Base-by-base conservation (phyloP, 2,888 invertebrate species). In the Enchytraeus crypticus region DNA sequence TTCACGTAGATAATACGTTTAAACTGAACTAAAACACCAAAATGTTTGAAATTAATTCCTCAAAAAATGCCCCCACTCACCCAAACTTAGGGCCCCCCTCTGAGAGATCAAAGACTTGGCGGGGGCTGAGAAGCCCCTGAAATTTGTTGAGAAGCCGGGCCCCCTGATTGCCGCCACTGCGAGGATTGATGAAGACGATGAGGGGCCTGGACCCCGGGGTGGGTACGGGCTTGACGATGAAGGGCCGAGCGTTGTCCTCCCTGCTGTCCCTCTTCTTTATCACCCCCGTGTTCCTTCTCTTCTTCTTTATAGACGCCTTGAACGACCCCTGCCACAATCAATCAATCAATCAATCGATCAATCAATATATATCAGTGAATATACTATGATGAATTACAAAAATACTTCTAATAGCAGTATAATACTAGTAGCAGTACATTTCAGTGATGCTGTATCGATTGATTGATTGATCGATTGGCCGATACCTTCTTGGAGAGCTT, bases 151-250 rank as follows among this genome's bases (percentile, higher is more conserved):
- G 82, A 53, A 96, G 82, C 80, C 95, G 95, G 26, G 88, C 87
- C 53, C 97, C 97, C 80, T 97, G 97, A 81, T 97, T 98, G 46
- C 97, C 97, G 26, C 97, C 97, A 69, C 93, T 93, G 81, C 92
- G 93, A 1, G 97, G 97, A 83, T 98, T 98, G 70, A 98, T 95
- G 81, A 98, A 97, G 59, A 98, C 95, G 72, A 98, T 83, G 59
- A 79, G 68, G 26, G 76, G 77, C 63, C 75, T 75, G 66, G 74
- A 69, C 64, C 73, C 70, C 14, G 75, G 73, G 51, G 74, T 88
- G 21, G 95, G 92, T 76, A 93, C 93, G 27, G 93, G 90, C 78
- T 96, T 96, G 71, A 95, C 88, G 68, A 90, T 88, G 83, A 93
- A 93, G 18, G 89, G 85, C 73, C 84, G 85, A n/a, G n/a, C 23